These are phyloP conservation scores for Patiria miniata DNA, from an alignment of 35 echinoderm and acorn worm genomes.

Conservation along the genomic window DNA sequence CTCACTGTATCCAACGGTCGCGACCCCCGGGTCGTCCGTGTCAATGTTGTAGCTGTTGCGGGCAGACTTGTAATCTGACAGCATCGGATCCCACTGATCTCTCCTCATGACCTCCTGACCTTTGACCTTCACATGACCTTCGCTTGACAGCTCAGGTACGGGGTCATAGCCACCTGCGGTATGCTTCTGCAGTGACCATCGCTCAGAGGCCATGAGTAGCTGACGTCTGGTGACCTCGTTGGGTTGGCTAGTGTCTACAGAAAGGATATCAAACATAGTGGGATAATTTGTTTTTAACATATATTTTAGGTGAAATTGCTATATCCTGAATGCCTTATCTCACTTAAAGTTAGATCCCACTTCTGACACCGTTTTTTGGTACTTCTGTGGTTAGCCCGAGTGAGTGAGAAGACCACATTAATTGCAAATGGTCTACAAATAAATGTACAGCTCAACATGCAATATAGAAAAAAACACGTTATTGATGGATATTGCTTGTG, in stretches of 20 bases:
- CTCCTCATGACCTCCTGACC: not conserved
- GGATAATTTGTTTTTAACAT: too few species aligned
- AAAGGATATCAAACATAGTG: too few species aligned
- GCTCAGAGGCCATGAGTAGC: not conserved
- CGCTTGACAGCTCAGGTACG: not conserved
- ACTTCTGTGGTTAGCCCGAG: too few species aligned
- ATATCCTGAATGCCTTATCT: too few species aligned
- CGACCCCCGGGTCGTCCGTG: conserved; percentile 63
- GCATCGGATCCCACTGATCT: conserved; percentile 71
- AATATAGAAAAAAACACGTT: too few species aligned
- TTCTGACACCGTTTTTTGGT: too few species aligned
- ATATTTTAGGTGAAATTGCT: too few species aligned
- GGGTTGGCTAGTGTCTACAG: not conserved
- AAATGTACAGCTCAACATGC: too few species aligned
- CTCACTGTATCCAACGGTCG: conserved; percentile 71
- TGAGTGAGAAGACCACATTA: too few species aligned
- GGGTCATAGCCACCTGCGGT: not conserved
- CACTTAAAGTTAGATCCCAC: too few species aligned
- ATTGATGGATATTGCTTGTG: too few species aligned
- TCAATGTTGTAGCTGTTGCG: conserved; percentile 70
- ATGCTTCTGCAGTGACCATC: not conserved
- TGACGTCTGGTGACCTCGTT: not conserved
- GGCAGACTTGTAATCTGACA: conserved; percentile 52
- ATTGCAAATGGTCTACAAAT: too few species aligned
- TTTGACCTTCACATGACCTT: not conserved